A percentile compares a stretch with the other conserved stretches of the same genome.
These are phyloP conservation scores for Gastracanthus pulcherrimus DNA, from an alignment of 2,888 invertebrate genomes.

Conservation along the genomic window DNA sequence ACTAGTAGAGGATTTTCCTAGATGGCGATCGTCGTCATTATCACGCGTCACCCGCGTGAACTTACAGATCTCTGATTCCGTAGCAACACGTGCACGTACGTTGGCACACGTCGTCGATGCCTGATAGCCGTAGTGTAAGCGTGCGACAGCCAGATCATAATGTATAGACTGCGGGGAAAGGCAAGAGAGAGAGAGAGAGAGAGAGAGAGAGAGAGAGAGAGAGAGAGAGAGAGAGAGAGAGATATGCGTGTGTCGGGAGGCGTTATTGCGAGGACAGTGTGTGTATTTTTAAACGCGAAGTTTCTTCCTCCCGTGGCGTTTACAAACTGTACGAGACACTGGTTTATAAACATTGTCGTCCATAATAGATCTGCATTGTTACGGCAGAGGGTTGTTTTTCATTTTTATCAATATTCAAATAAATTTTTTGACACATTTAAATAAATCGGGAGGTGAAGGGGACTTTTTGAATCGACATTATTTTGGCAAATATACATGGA, in stretches of 20 bases:
- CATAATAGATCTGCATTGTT: neutral
- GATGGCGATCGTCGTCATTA: neutral
- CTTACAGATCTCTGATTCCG: too few relatives aligned
- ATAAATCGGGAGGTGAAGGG: too few relatives aligned
- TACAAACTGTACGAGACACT: neutral
- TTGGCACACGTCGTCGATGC: neutral
- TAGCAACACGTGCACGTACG: neutral
- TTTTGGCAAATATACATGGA: too few relatives aligned
- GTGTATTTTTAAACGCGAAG: neutral
- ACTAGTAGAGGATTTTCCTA: slow-evolving; percentile 3
- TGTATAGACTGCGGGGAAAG: neutral
- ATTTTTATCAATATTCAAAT: too few relatives aligned
- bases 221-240: neutral
- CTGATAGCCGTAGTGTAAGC: neutral
- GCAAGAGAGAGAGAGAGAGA: neutral
- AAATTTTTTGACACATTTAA: too few relatives aligned
- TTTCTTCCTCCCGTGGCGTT: neutral
- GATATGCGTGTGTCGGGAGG: neutral
- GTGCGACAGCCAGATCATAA: neutral
- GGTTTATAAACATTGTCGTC: neutral
- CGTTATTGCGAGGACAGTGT: neutral
- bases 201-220: neutral
- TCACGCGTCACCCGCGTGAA: slow-evolving; percentile 29
- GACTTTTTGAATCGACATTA: too few relatives aligned
- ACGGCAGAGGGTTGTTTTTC: too few relatives aligned